Percentiles rank a stretch among this genome's conserved stretches.
Evolutionary conservation across 2,797 vertebrate genomes (phyloP).

Genomic region (Pantherophis alleghaniensis): DNA sequence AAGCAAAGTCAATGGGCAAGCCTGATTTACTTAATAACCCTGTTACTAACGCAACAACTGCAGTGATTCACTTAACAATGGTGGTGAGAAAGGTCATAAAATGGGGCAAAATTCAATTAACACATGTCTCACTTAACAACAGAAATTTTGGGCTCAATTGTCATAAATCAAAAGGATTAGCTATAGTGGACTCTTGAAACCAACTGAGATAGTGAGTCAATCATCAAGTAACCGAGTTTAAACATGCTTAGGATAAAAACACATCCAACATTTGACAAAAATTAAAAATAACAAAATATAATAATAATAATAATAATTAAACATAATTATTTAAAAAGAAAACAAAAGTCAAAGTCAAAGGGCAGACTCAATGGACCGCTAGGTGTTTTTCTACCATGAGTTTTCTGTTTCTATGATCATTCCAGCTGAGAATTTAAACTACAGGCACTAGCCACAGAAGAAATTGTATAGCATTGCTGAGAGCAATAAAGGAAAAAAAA

Average conservation of each 20-base stretch:
- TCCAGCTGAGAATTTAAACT: not conserved
- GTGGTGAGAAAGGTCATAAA: not conserved
- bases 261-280: not conserved
- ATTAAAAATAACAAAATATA: not conserved
- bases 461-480: not conserved
- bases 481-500: not conserved
- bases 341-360: not conserved
- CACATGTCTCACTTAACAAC: no score
- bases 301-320: not conserved
- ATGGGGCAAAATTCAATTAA: not conserved
- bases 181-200: not conserved
- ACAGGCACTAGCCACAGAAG: not conserved
- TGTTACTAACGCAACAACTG: no score
- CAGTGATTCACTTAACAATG: no score
- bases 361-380: not conserved
- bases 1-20: no score
- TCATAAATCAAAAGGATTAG: not conserved
- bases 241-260: not conserved
- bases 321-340: not conserved
- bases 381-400: not conserved
- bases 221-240: not conserved
- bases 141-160: not conserved
- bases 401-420: not conserved
- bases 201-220: not conserved
- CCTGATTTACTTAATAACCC: no score